Percentiles rank a stretch among this genome's conserved stretches.
Evolutionary conservation across 2,888 invertebrate genomes (phyloP).

Genomic region (Rhingia campestris): DNA sequence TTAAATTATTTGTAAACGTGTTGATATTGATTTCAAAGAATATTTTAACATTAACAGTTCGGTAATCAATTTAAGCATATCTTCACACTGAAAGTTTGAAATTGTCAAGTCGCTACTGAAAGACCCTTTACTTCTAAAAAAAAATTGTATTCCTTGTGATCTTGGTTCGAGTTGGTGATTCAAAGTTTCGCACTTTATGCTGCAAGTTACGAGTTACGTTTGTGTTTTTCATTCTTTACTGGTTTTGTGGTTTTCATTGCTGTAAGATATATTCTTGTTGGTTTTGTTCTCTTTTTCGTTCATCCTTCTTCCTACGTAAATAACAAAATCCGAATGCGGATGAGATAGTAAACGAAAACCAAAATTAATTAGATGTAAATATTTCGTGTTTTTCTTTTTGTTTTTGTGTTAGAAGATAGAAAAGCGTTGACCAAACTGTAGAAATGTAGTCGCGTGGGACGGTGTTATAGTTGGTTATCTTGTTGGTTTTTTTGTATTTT

Average conservation of each 20-base stretch:
- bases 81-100: no score
- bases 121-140: not conserved
- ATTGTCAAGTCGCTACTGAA: no score
- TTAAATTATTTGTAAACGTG: no score
- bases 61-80: no score
- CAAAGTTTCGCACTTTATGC: conserved; percentile 73
- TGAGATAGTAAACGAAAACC: conserved; percentile 26
- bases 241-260: conserved; percentile 51
- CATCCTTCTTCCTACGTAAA: conserved; percentile 8
- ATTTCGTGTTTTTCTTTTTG: conserved; percentile 15
- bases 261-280: conserved; percentile 57
- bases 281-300: conserved; percentile 27
- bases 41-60: no score
- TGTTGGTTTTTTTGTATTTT: conserved; percentile 38
- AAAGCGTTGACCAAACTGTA: conserved; percentile 53
- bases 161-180: conserved; percentile 66
- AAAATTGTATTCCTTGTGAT: conserved; percentile 40
- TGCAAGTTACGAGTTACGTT: conserved; percentile 52
- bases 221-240: conserved; percentile 20
- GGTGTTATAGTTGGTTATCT: conserved; percentile 44
- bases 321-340: conserved; percentile 11
- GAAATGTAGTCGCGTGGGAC: conserved; percentile 66
- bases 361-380: conserved; percentile 64
- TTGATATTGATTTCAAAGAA: no score
- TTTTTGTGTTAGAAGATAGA: conserved; percentile 23